These are phyloP conservation scores for Tolypeutes matacus DNA, from an alignment of 2,797 vertebrate species.

Conservation along the genomic window DNA sequence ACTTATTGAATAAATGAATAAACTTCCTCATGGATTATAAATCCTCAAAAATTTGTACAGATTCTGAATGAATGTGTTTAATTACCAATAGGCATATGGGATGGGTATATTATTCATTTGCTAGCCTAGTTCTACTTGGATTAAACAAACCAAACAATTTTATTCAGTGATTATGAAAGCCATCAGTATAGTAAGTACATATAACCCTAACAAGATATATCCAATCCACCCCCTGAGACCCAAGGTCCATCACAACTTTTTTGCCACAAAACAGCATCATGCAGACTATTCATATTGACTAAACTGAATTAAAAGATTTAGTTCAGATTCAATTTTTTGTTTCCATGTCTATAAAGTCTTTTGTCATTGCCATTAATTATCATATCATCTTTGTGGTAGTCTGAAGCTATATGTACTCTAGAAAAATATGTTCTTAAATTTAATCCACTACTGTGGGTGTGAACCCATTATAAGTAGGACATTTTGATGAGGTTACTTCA, in stretches of 20 bases:
- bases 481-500: too few species aligned
- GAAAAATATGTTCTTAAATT: too few species aligned
- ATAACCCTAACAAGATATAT: neutral
- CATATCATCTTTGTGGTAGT: neutral
- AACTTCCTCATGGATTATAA: conserved; percentile 25
- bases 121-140: conserved; percentile 4
- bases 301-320: neutral
- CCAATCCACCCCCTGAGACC: neutral
- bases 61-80: conserved; percentile 51
- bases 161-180: conserved; percentile 37
- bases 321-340: conserved; percentile 33
- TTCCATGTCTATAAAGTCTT: neutral
- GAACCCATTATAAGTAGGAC: too few species aligned
- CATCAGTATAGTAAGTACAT: neutral
- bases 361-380: neutral
- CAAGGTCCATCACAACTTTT: neutral
- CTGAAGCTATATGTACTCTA: too few species aligned
- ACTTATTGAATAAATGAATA: neutral
- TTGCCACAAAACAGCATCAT: neutral
- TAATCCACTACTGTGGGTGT: too few species aligned
- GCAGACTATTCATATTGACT: neutral
- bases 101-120: conserved; percentile 48
- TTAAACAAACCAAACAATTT: conserved; percentile 4
- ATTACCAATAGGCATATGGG: neutral
- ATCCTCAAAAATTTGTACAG: conserved; percentile 23